Percentiles rank a stretch among this genome's conserved stretches.
Evolutionary conservation across 2,888 invertebrate genomes (phyloP).

Genomic region (Nyleta sp.): DNA sequence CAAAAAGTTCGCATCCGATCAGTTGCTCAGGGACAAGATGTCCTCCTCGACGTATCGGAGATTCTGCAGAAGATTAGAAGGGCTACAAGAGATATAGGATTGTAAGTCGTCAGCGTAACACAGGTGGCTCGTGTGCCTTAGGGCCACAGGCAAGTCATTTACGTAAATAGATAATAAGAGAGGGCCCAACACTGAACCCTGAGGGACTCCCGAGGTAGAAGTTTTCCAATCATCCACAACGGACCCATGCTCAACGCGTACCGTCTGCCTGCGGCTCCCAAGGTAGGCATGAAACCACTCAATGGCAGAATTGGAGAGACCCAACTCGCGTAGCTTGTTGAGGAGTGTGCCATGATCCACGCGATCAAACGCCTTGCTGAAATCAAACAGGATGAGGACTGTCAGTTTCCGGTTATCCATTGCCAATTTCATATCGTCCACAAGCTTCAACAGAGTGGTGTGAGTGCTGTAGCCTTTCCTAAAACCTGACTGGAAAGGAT

Average conservation of each 20-base stretch:
- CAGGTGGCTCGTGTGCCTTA: not conserved
- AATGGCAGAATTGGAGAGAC: not conserved
- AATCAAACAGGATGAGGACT: not conserved
- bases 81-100: not conserved
- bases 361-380: constrained; percentile 1
- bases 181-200: not conserved
- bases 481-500: not conserved
- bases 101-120: not conserved
- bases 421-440: not conserved
- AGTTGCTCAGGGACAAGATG: not conserved
- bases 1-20: not conserved
- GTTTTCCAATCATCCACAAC: not conserved
- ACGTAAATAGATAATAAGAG: not conserved
- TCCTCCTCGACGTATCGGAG: not conserved
- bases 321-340: not conserved
- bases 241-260: not conserved
- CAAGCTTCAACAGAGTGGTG: not conserved
- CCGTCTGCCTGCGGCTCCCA: not conserved
- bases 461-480: constrained; percentile 8
- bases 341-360: not conserved
- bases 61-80: not conserved
- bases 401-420: not conserved
- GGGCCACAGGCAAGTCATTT: not conserved
- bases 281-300: not conserved
- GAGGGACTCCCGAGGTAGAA: not conserved